phyloP scores from a whole-genome alignment of 1,140 invertebrate genomes.

The Drosophila bocki region DNA sequence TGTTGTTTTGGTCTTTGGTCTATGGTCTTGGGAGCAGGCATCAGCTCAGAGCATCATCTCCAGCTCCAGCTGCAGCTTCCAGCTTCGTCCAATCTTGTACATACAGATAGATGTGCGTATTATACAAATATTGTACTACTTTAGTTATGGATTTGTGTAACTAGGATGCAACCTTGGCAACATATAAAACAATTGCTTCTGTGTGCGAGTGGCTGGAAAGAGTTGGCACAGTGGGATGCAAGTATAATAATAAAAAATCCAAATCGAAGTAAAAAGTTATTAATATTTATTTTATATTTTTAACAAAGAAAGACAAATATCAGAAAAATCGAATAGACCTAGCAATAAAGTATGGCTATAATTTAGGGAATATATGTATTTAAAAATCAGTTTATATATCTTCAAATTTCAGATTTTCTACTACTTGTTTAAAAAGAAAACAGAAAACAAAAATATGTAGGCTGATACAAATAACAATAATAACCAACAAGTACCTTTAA shows the following conservation, averaged over 20 bases:
- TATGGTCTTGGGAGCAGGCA: constrained; percentile 26
- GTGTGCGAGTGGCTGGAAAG: constrained; percentile 10
- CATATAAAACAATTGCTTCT: constrained; percentile 47
- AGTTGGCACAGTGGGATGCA: constrained; percentile 48
- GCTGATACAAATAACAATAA: neutral
- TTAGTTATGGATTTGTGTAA: constrained; percentile 82
- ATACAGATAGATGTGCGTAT: constrained; percentile 75
- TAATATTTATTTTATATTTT: too few relatives aligned
- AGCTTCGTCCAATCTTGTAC: constrained; percentile 41
- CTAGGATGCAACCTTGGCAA: constrained; percentile 78
- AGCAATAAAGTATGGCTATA: too few relatives aligned
- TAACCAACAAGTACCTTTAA: neutral
- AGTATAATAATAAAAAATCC: neutral
- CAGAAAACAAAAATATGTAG: neutral
- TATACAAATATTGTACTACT: constrained; percentile 82
- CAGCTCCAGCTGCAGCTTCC: neutral
- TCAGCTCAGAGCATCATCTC: constrained; percentile 8
- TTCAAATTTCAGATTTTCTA: too few relatives aligned
- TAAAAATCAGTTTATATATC: too few relatives aligned
- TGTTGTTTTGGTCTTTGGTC: constrained; percentile 42
- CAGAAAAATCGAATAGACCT: too few relatives aligned
- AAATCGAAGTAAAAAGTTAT: neutral
- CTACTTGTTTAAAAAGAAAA: neutral
- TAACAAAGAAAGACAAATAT: too few relatives aligned
- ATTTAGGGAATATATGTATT: too few relatives aligned